Percentiles rank a stretch among this genome's conserved stretches.
phyloP scores from a whole-genome alignment of 2,113 vertebrate species.

The Irena cyanogastra region DNA sequence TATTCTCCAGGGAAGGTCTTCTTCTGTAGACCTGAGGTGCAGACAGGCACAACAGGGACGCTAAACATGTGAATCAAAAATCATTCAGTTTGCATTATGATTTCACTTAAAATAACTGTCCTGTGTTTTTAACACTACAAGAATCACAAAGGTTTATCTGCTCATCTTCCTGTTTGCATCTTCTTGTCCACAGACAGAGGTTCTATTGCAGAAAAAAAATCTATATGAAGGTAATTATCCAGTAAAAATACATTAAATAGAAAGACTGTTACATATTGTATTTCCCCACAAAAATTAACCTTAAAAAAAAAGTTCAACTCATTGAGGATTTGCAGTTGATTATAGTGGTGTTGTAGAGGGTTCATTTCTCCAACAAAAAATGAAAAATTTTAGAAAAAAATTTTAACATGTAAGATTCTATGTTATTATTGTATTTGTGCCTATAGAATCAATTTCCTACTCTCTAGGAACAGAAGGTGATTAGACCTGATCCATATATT shows the following conservation, averaged over 20 bases:
- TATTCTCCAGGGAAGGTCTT: neutral
- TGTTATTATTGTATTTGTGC: neutral
- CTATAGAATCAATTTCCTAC: neutral
- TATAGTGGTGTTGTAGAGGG: neutral
- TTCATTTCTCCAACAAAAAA: neutral
- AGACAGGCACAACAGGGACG: neutral
- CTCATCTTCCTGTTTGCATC: neutral
- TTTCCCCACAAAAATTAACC: neutral
- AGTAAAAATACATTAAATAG: neutral
- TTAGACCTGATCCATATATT: neutral
- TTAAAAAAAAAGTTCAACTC: neutral
- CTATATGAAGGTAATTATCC: neutral
- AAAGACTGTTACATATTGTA: neutral
- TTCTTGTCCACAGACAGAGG: neutral
- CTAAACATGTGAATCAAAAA: neutral
- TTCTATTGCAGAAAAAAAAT: neutral
- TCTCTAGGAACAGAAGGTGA: neutral
- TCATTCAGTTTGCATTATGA: neutral
- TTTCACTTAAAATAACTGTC: neutral
- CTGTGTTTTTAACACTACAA: neutral
- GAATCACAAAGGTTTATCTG: neutral
- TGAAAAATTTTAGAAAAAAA: neutral
- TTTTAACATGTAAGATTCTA: neutral
- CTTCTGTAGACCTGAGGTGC: neutral
- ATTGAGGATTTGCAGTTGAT: neutral